phyloP scores from a whole-genome alignment of 1,140 invertebrate species.

The Scaptomyza graminum region DNA sequence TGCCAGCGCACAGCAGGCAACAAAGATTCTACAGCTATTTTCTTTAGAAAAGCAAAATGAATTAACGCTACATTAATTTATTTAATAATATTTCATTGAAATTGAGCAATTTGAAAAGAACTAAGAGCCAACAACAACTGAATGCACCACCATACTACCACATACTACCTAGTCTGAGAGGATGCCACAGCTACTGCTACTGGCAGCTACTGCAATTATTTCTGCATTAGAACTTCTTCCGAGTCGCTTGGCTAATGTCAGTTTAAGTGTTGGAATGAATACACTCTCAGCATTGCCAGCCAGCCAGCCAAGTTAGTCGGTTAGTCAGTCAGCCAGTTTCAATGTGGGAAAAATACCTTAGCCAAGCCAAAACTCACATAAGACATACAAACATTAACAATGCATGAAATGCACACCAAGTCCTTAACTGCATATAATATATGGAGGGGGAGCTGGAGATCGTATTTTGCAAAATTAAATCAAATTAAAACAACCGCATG shows the following conservation, averaged over 20 bases:
- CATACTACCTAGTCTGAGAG: conserved; percentile 1
- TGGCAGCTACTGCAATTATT: conserved; percentile 75
- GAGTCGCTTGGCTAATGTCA: conserved; percentile 64
- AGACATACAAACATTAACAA: conserved; percentile 53
- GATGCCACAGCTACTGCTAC: conserved; percentile 30
- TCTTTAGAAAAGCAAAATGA: conserved; percentile 66
- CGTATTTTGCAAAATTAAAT: conserved; percentile 31
- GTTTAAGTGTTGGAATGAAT: conserved; percentile 77
- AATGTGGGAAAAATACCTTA: conserved; percentile 38
- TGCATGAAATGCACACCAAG: conserved; percentile 66
- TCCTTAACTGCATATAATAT: conserved; percentile 64
- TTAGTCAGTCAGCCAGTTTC: conserved; percentile 26
- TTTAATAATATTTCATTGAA: conserved; percentile 81
- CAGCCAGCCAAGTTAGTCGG: conserved; percentile 19
- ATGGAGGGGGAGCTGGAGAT: background rate
- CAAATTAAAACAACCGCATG: conserved; percentile 40
- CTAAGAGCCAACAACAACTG: conserved; percentile 21
- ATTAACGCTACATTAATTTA: conserved; percentile 80
- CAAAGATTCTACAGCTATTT: conserved; percentile 53
- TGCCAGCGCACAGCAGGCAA: conserved; percentile 30
- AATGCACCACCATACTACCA: conserved; percentile 7
- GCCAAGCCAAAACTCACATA: conserved; percentile 21
- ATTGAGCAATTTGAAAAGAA: conserved; percentile 73
- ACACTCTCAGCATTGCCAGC: conserved; percentile 23
- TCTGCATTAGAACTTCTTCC: conserved; percentile 73